A percentile compares a stretch with the other conserved stretches of the same genome.
Conservation (phyloP, 2,113 vertebrate genomes). For the Tachysurus fulvidraco region DNA sequence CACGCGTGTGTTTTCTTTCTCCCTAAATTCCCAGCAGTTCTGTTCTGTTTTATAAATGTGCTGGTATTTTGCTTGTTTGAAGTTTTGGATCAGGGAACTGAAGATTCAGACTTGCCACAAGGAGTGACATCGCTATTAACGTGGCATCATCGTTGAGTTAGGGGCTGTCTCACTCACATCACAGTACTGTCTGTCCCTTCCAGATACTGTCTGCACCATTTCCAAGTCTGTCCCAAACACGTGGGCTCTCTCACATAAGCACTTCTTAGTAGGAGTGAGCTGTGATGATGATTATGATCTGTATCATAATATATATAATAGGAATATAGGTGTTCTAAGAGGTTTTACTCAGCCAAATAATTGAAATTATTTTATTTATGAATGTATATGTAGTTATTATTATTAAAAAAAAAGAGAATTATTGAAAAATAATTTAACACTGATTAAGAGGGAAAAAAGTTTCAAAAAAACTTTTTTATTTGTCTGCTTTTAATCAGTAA, state of each 20-base stretch:
- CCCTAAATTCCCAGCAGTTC: slow-evolving; percentile 87
- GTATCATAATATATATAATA: neutral
- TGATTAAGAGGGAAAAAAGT: neutral
- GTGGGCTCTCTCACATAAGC: neutral
- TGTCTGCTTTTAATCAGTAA: neutral
- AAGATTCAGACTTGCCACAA: slow-evolving; percentile 81
- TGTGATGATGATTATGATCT: neutral
- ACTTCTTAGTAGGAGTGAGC: neutral
- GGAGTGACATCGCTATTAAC: slow-evolving; percentile 71
- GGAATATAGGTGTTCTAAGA: neutral
- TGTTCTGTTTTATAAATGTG: slow-evolving; percentile 95
- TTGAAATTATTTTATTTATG: too few species aligned
- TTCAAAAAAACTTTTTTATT: neutral
- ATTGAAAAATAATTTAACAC: neutral
- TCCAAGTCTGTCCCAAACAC: neutral
- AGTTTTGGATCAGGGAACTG: slow-evolving; percentile 79
- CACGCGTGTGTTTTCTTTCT: slow-evolving; percentile 65
- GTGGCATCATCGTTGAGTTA: slow-evolving; percentile 60
- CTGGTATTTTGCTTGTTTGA: slow-evolving; percentile 94
- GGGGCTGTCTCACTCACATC: slow-evolving; percentile 53
- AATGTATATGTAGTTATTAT: neutral
- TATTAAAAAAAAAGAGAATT: neutral
- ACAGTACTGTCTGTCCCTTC: slow-evolving; percentile 37
- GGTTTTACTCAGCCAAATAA: neutral
- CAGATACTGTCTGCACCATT: slow-evolving; percentile 32